phyloP scores from a whole-genome alignment of 1,140 invertebrate species.

The Drusus annulatus region DNA sequence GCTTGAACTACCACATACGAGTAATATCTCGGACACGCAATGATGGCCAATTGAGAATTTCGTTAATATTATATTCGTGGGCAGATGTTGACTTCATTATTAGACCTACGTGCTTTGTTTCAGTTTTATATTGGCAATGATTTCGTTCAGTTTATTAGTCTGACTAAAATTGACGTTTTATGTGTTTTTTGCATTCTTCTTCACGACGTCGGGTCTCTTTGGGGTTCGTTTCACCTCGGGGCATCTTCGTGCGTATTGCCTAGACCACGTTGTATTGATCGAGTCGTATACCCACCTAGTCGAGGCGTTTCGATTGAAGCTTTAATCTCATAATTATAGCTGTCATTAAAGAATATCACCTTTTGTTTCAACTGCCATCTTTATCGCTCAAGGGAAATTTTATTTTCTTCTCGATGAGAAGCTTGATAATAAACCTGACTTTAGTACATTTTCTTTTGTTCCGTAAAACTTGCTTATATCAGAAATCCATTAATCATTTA shows the following conservation, averaged over 20 bases:
- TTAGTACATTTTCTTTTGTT: too few species aligned
- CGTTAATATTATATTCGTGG: background rate
- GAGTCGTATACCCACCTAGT: background rate
- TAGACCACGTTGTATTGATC: background rate
- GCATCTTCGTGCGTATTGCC: too few species aligned
- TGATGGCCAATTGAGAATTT: conserved; percentile 15
- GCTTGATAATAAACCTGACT: background rate
- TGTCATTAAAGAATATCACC: background rate
- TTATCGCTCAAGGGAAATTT: background rate
- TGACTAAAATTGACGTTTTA: too few species aligned
- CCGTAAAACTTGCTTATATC: too few species aligned
- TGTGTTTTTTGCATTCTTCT: too few species aligned
- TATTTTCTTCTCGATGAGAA: background rate
- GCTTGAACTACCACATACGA: background rate
- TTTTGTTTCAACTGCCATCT: conserved; percentile 3
- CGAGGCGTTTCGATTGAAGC: background rate
- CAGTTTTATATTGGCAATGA: background rate
- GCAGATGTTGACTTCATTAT: background rate
- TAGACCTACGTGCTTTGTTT: background rate
- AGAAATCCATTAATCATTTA: too few species aligned
- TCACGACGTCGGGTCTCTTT: too few species aligned
- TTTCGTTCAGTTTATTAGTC: too few species aligned
- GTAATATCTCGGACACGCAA: conserved; percentile 10
- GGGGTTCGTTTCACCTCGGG: too few species aligned
- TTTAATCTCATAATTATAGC: background rate